phyloP scores from a whole-genome alignment of 2,113 vertebrate genomes.

The Tetrax tetrax region DNA sequence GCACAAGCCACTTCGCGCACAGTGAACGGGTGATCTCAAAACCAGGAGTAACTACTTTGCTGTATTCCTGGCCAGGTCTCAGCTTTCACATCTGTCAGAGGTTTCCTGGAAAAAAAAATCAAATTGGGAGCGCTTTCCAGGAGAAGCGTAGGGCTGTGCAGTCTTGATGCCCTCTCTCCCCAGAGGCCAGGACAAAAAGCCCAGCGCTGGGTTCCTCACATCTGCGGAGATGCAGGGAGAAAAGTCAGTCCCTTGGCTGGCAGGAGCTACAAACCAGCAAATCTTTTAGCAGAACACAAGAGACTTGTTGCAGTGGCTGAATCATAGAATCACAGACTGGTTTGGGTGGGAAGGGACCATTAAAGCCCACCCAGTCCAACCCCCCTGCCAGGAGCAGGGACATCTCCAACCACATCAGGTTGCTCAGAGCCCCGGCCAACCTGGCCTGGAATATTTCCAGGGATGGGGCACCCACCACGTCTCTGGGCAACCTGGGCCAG shows the following conservation, averaged over 20 bases:
- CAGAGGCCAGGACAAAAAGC: background rate
- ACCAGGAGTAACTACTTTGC: background rate
- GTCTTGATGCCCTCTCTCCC: background rate
- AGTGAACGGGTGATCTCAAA: background rate
- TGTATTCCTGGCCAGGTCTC: background rate
- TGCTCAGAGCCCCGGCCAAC: too few relatives aligned
- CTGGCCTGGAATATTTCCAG: too few relatives aligned
- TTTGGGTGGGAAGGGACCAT: too few relatives aligned
- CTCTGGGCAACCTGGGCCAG: too few relatives aligned
- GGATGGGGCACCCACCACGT: too few relatives aligned
- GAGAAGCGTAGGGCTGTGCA: background rate
- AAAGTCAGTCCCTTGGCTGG: background rate
- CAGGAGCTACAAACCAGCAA: background rate
- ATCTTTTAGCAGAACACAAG: background rate
- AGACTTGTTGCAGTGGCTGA: background rate
- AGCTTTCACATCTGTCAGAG: background rate
- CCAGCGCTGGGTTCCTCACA: fast-evolving
- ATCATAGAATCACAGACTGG: too few relatives aligned
- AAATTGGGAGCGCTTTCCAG: background rate
- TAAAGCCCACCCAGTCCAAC: too few relatives aligned
- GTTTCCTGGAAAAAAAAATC: background rate
- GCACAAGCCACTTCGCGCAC: background rate
- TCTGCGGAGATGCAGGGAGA: background rate
- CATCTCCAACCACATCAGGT: too few relatives aligned
- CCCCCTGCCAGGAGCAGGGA: too few relatives aligned